Evolutionary conservation across 2,888 invertebrate species (phyloP), one percentile per base, ranked within the genome.

Genomic region (Acrobasis consociella): DNA sequence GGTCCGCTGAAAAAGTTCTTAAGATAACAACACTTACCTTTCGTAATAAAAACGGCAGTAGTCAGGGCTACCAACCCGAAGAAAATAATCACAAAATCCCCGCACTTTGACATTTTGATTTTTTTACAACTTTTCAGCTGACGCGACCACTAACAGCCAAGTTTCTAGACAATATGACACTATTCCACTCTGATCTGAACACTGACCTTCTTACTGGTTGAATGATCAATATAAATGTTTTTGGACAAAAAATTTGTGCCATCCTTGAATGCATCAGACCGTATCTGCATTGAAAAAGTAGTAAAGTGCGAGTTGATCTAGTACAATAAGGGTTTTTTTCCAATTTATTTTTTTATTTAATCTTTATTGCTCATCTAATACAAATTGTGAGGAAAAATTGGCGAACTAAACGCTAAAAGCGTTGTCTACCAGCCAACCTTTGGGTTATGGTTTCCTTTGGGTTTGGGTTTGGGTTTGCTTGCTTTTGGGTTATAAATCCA

Each of bases 201-300:
- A 75, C 70, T 81, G 85, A 81, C 89, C 89, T 89, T 77, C 64
- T 73, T 69, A 62, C 71, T 78, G 77, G 73, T 72, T 75, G 75
- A 81, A 70, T 81, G 68, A 68, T 52, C 73, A 70, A 68, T 72
- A 63, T 72, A 69, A 75, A 82, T 80, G 76, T 75, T 81, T 70
- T 75, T 67, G 64, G 64, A 64, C 71, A 83, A 83, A 87, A 87
- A 88, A 85, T 75, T 70, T 67, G 79, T 84, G 81, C 38, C 88
- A 91, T 90, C 91, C 90, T 91, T 91, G 91, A 71, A 73, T 74
- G 76, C 80, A 78, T 62, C 73, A 64, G 62, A 79, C 73, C 83
- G 80, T 78, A 72, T 46, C 80, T 69, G 72, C 75, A 75, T 75
- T 74, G 72, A 69, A 56, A 56, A 55, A 56, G 11, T 11, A 9